Conservation (phyloP, 2,888 invertebrate genomes). For the Epirrhoe alternata region DNA sequence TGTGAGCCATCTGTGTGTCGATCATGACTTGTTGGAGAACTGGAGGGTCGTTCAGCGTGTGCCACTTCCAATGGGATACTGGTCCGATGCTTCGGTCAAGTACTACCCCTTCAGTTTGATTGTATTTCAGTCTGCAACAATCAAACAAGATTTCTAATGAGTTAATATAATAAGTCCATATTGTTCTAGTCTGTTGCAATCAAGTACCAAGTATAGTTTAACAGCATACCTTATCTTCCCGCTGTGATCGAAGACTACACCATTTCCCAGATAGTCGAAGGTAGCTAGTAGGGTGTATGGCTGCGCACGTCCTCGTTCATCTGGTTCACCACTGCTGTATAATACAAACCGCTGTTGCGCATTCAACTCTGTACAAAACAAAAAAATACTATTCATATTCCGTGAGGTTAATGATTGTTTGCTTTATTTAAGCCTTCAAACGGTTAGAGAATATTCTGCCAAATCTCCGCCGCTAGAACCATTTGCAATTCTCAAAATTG, state of each 20-base stretch:
- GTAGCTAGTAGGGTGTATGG: slow-evolving; percentile 71
- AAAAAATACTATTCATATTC: too few species aligned
- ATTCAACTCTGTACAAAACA: slow-evolving; percentile 61
- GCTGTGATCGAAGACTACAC: slow-evolving; percentile 74
- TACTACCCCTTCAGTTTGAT: slow-evolving; percentile 78
- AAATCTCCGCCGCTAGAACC: too few species aligned
- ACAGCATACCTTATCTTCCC: slow-evolving; percentile 72
- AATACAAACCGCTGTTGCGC: slow-evolving; percentile 74
- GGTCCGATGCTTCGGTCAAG: slow-evolving; percentile 73
- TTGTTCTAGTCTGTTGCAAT: neutral
- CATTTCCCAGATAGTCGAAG: slow-evolving; percentile 77
- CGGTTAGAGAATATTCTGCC: too few species aligned
- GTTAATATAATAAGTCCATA: too few species aligned
- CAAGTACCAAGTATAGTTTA: neutral
- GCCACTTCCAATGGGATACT: slow-evolving; percentile 79
- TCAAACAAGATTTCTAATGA: too few species aligned
- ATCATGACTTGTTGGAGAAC: slow-evolving; percentile 78
- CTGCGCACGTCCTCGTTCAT: slow-evolving; percentile 66
- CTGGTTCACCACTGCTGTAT: slow-evolving; percentile 73
- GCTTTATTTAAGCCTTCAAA: too few species aligned
- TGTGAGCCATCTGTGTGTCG: slow-evolving; percentile 71
- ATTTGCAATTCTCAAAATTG: too few species aligned
- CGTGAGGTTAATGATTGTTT: too few species aligned
- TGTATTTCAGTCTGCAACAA: slow-evolving; percentile 70
- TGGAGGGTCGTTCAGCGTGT: slow-evolving; percentile 76